These are phyloP conservation scores for Disparrhopalites patrizii DNA, from an alignment of 2,888 invertebrate species.

Conservation along the genomic window DNA sequence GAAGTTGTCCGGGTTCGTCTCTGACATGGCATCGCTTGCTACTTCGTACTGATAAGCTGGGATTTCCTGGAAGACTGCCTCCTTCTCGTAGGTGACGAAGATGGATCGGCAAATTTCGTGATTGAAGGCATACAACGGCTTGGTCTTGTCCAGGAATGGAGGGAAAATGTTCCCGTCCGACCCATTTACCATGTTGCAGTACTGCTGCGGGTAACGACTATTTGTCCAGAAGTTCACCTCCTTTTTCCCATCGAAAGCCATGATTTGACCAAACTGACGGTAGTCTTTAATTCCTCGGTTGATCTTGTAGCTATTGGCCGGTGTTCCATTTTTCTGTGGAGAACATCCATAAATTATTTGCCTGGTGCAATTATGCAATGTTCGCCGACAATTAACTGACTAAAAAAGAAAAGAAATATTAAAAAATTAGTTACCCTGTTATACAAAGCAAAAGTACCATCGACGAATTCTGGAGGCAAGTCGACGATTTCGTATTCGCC, in stretches of 20 bases:
- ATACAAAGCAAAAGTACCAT: not conserved
- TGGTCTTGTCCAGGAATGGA: not conserved
- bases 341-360: not conserved
- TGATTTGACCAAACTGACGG: not conserved
- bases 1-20: not conserved
- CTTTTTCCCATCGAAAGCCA: not conserved
- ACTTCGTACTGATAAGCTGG: not conserved
- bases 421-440: not conserved
- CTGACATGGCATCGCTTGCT: not conserved
- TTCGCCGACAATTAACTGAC: not conserved
- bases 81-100: not conserved
- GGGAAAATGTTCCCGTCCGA: not conserved
- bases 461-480: not conserved
- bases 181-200: not conserved
- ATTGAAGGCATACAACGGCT: not conserved
- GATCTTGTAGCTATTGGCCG: not conserved
- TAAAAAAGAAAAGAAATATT: too few relatives aligned
- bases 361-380: not conserved
- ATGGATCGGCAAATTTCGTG: not conserved
- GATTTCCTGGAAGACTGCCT: not conserved
- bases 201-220: not conserved
- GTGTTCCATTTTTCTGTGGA: not conserved
- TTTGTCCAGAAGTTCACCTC: not conserved
- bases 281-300: not conserved
- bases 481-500: not conserved